Evolutionary conservation across 2,113 vertebrate genomes (phyloP), one percentile per base, ranked within the genome.

Genomic region (Leptocoma aspasia): DNA sequence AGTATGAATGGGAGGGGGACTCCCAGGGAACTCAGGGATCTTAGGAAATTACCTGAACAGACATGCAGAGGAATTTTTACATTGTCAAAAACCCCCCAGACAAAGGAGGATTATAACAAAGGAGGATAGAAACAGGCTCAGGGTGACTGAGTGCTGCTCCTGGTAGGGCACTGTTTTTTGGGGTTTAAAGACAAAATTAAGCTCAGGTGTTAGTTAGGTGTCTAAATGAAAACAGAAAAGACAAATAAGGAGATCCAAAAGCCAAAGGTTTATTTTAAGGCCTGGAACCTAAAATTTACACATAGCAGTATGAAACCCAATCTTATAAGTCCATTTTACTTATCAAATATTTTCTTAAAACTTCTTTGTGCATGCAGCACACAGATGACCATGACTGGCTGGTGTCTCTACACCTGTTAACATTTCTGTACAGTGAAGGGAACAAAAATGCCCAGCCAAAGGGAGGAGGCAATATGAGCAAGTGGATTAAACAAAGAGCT

Each of bases 401-500:
- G 65, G 14, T 61, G 33, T 65, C 77, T 79, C 30, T 78, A 28
- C 71, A 92, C 73, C 89, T 75, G 89, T 83, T 89, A 78, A 49
- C 35, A n/a, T 37, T 86, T 86, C 60, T 68, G 6, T 44, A 39
- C 13, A 65, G 11, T 13, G 39, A 78, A 82, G 22, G 28, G 27
- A 92, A 70, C 35, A 86, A 94, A 77, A 94, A 52, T 44, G 47
- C 35, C 68, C 80, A 91, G 70, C 33, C 54, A 86, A 90, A 90
- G 2, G 2, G 39, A 66, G 14, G 24, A 73, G 31, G 64, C 71
- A 88, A 69, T 63, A 81, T 59, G 71, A 96, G 68, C 54, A 92
- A 56, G 71, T 42, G 75, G 52, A 78, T 93, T 90, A 95, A 63
- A 66, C 70, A 83, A 90, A 83, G 82, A 73, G 37, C 19, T 85